These are phyloP conservation scores for Phalacrocorax pelagicus DNA, from an alignment of 2,113 vertebrate species.

Conservation along the genomic window DNA sequence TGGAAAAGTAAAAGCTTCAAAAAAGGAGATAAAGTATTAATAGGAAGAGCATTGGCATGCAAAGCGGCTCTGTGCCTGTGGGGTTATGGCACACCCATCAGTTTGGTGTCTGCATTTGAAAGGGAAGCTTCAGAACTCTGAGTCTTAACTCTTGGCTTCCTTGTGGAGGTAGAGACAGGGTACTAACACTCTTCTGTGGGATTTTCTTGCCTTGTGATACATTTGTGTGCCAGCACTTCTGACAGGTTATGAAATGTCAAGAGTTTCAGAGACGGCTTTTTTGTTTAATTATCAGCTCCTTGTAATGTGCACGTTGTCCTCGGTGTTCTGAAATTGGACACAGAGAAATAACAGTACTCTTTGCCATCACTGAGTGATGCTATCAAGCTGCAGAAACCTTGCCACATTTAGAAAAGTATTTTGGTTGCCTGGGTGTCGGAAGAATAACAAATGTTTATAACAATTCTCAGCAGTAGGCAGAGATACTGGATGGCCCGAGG, in stretches of 20 bases:
- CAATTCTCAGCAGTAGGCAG: conserved; percentile 55
- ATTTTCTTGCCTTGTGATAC: conserved; percentile 28
- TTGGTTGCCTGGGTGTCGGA: conserved; percentile 46
- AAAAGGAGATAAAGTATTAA: conserved; percentile 24
- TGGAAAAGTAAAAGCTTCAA: conserved; percentile 24
- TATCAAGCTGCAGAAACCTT: conserved; percentile 14
- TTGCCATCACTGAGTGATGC: conserved; percentile 3
- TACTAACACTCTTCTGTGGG: neutral
- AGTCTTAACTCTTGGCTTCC: neutral
- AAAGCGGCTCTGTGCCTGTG: neutral
- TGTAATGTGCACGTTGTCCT: neutral
- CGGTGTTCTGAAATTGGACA: neutral
- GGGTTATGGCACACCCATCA: neutral
- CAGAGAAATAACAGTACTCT: neutral
- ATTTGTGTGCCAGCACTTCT: neutral
- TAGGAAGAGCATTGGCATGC: neutral
- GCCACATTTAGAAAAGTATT: conserved; percentile 45
- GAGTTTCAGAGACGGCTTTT: conserved; percentile 33
- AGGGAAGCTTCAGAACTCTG: neutral
- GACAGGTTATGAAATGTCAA: conserved; percentile 22
- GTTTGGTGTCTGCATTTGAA: neutral
- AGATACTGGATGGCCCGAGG: conserved; percentile 51
- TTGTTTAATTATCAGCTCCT: conserved; percentile 51
- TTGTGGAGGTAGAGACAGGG: neutral
- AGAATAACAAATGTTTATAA: conserved; percentile 71